Evolutionary conservation across 2,888 invertebrate genomes (phyloP).

Genomic region (Serrognathus titanus): DNA sequence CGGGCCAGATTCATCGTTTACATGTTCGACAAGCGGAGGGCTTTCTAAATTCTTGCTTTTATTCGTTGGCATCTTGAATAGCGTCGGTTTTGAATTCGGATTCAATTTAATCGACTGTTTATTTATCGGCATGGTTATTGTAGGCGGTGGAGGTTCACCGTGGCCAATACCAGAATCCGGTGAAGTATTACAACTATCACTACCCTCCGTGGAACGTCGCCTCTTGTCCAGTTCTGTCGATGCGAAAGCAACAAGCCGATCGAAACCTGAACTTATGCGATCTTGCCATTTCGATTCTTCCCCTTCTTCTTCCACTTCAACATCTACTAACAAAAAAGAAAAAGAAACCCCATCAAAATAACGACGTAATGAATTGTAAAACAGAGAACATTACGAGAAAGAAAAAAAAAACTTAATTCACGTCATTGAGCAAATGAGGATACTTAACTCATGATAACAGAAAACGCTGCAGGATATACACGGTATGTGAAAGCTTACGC

Average conservation of each 20-base stretch:
- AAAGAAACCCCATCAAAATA: conserved; percentile 6
- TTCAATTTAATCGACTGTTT: conserved; percentile 43
- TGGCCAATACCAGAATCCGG: conserved; percentile 85
- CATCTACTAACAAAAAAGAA: conserved; percentile 47
- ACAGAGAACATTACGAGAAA: too few relatives aligned
- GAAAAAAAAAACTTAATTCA: too few relatives aligned
- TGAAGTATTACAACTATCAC: conserved; percentile 73
- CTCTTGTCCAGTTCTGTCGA: conserved; percentile 88
- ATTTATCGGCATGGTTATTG: conserved; percentile 41
- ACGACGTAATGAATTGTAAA: not conserved
- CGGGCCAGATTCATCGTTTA: conserved; percentile 52
- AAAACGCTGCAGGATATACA: too few relatives aligned
- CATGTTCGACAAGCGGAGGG: conserved; percentile 46
- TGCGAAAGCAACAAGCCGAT: conserved; percentile 88
- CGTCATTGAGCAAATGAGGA: too few relatives aligned
- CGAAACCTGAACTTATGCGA: conserved; percentile 89
- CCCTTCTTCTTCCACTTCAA: conserved; percentile 63
- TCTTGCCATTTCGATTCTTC: conserved; percentile 90
- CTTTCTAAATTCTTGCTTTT: conserved; percentile 46
- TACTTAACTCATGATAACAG: too few relatives aligned
- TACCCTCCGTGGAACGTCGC: conserved; percentile 77
- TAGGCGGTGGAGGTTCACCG: conserved; percentile 55
- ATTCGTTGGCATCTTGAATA: conserved; percentile 47
- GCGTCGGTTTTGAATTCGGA: conserved; percentile 41
- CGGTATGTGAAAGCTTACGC: too few relatives aligned